Conservation (phyloP, 2,888 invertebrate species). For the Agriopis aurantiaria region DNA sequence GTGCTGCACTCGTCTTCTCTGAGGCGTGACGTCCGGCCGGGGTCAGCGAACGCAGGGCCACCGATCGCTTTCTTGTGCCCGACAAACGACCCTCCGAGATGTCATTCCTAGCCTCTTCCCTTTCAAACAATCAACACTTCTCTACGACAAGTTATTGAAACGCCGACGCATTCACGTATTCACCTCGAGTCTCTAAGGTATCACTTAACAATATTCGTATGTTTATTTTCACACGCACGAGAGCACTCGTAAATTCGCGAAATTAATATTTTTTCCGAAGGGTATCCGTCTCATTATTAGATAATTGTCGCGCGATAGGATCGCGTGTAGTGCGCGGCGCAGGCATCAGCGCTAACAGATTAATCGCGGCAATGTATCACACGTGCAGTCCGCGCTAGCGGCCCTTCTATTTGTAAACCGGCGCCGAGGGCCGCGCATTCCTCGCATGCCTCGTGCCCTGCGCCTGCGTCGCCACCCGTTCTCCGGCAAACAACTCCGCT, state of each 20-base stretch:
- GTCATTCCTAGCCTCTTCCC: conserved; percentile 70
- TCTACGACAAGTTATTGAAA: conserved; percentile 16
- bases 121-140: conserved; percentile 27
- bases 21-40: conserved; percentile 81
- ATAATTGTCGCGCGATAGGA: conserved; percentile 59
- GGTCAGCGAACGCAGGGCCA: conserved; percentile 81
- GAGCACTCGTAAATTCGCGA: conserved; percentile 47
- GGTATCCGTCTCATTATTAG: conserved; percentile 51
- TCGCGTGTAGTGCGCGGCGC: conserved; percentile 62
- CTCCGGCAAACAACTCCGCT: conserved; percentile 54
- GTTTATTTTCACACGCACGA: conserved; percentile 37
- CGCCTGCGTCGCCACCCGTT: conserved; percentile 57
- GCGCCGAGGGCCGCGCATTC: conserved; percentile 85
- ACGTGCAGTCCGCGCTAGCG: conserved; percentile 81
- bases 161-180: background rate
- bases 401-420: conserved; percentile 86
- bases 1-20: conserved; percentile 78
- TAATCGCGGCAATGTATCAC: conserved; percentile 82
- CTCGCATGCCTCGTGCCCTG: conserved; percentile 78
- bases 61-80: conserved; percentile 76
- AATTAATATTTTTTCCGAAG: conserved; percentile 35
- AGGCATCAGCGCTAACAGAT: conserved; percentile 78
- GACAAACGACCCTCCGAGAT: conserved; percentile 77
- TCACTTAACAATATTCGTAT: conserved; percentile 1
- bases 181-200: background rate